Base-by-base conservation (phyloP, 2,113 vertebrate species). In the Alouatta palliata region DNA sequence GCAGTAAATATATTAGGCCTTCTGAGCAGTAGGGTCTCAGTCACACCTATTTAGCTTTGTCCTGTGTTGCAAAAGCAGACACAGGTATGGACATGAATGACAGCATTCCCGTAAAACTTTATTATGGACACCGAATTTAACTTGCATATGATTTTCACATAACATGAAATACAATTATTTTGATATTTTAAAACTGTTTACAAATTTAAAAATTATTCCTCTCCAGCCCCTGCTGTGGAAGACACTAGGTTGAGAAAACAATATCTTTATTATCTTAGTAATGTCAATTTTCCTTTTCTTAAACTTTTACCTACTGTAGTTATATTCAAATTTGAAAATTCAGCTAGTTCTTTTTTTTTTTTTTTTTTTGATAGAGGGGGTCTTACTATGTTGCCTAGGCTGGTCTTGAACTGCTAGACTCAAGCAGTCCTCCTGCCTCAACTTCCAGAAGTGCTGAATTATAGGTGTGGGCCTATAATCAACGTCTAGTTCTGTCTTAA, bases 241-340 rank as follows among this genome's bases (percentile, higher is more conserved):
- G 7, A 90, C 30, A 56, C 32, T 77, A 88, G 86, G n/a, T 80
- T 9, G 70, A 89, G 23, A 71, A 86, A 89, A 80, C 49, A 66
- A 6, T 45, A 30, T 71, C 47, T 95, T 77, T 87, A 73, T 47
- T 94, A 27, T 93, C 71, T 82, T 81, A 56, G 23, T 79, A 90
- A 86, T 66, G 35, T 70, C 92, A 64, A 71, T 80, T 93, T 97
- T 77, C 27, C 61, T 54, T 81, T 92, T 89, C 14, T 43, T 92
- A 86, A 71, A n/a, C 8, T 86, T 94, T 89, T 94, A 56, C 13
- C 16, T 84, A 83, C 35, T 66, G 3, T 80, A 77, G 16, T 40
- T 79, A 19, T 75, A 7, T 77, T 85, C 70, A 40, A 80, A 79
- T 83, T 90, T 64, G 75, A 97, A 95, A 79, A 32, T 45, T 61